These are phyloP conservation scores for Salvelinus alpinus DNA, from an alignment of 2,113 vertebrate genomes.

Conservation along the genomic window DNA sequence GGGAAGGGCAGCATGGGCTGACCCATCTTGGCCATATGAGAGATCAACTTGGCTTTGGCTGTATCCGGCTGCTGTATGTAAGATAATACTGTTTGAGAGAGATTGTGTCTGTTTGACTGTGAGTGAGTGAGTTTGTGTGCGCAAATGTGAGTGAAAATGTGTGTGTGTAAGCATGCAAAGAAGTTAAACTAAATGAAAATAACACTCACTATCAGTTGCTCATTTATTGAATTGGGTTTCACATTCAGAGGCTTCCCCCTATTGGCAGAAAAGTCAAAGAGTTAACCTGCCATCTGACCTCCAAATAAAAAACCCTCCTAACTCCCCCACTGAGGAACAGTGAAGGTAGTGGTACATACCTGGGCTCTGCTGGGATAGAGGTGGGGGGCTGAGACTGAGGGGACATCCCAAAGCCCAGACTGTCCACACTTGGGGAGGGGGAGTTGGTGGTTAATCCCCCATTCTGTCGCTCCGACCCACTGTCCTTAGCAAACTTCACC, in stretches of 20 bases:
- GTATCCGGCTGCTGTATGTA: conserved; percentile 72
- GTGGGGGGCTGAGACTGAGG: conserved; percentile 51
- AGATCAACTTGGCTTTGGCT: conserved; percentile 84
- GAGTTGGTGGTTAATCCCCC: conserved; percentile 66
- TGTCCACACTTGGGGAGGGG: conserved; percentile 67
- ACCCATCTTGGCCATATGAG: conserved; percentile 87
- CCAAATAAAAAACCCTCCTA: too few species aligned
- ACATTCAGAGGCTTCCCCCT: conserved; percentile 70
- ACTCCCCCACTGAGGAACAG: too few species aligned
- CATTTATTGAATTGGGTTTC: conserved; percentile 79
- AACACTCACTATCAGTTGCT: conserved; percentile 73
- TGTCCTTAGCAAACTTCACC: conserved; percentile 79
- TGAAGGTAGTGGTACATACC: conserved; percentile 61
- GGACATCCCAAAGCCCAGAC: conserved; percentile 52
- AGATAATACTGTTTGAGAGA: neutral
- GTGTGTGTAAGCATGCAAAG: neutral
- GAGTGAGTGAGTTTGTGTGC: neutral
- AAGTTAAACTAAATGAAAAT: conserved; percentile 1
- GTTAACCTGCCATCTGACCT: too few species aligned
- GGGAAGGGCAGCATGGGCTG: conserved; percentile 85
- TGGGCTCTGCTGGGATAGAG: conserved; percentile 67
- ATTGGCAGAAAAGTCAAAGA: conserved; percentile 36
- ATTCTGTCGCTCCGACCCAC: conserved; percentile 62
- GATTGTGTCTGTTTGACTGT: neutral
- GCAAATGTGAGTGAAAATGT: neutral